A percentile compares a stretch with the other conserved stretches of the same genome.
These are phyloP conservation scores for Lysandra coridon DNA, from an alignment of 2,888 invertebrate species.

Conservation along the genomic window DNA sequence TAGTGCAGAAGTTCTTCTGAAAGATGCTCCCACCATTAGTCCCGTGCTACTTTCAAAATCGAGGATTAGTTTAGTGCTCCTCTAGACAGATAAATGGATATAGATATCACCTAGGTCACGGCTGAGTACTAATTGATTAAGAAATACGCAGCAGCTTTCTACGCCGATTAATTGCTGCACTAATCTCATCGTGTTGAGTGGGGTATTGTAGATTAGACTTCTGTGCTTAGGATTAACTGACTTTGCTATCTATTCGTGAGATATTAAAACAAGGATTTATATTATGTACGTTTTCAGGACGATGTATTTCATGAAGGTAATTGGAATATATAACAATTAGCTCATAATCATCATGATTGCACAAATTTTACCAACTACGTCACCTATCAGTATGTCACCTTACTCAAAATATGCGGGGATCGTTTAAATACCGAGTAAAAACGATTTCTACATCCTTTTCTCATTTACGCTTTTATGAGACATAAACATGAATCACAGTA, in stretches of 20 bases:
- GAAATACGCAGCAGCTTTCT: conserved; percentile 32
- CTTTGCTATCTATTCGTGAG: neutral
- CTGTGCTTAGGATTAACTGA: neutral
- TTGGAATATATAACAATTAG: neutral
- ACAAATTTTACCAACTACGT: neutral
- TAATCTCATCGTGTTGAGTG: neutral
- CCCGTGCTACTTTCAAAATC: conserved; percentile 51
- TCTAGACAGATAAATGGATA: conserved; percentile 58
- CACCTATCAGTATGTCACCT: conserved; percentile 1
- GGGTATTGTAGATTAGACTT: neutral
- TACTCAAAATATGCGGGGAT: neutral
- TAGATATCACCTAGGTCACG: conserved; percentile 48
- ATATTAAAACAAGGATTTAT: neutral
- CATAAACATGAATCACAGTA: conserved; percentile 5
- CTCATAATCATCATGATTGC: neutral
- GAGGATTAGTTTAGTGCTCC: conserved; percentile 56
- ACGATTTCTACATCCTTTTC: neutral
- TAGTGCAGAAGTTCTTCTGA: conserved; percentile 4
- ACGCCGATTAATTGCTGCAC: conserved; percentile 1
- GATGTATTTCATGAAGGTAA: neutral
- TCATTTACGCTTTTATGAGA: conserved; percentile 11
- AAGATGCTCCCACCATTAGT: conserved; percentile 47
- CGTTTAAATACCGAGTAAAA: neutral
- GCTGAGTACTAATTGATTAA: conserved; percentile 42
- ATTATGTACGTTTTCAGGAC: neutral